Evolutionary conservation across 2,888 invertebrate genomes (phyloP).

Genomic region (Drosophila birchii): DNA sequence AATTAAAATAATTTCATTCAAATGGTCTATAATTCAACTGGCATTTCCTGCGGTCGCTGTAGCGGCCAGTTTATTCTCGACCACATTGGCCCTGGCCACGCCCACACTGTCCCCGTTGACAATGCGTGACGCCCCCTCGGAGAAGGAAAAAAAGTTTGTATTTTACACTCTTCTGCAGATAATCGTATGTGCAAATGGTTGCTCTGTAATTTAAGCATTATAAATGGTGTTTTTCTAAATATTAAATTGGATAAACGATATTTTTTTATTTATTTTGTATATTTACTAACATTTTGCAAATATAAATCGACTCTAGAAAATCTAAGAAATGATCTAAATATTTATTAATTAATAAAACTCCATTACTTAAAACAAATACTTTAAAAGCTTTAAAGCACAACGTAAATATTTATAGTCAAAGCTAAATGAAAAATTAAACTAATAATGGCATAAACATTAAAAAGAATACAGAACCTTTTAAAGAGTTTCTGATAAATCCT

Average conservation of each 20-base stretch:
- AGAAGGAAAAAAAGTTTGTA: neutral
- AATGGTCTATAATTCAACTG: slow-evolving; percentile 78
- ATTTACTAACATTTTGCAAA: too few species aligned
- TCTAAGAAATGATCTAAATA: fast-evolving
- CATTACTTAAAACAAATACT: neutral
- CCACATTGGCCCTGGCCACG: slow-evolving; percentile 35
- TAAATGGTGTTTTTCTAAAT: too few species aligned
- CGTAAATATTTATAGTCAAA: neutral
- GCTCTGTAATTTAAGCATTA: neutral
- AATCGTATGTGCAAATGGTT: slow-evolving; percentile 5
- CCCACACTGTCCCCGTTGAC: slow-evolving; percentile 44
- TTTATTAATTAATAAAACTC: too few species aligned
- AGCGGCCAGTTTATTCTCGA: slow-evolving; percentile 51
- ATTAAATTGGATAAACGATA: too few species aligned
- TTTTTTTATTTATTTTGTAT: neutral
- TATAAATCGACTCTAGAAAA: neutral
- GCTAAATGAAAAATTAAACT: neutral
- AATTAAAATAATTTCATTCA: slow-evolving; percentile 80
- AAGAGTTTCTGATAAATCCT: neutral
- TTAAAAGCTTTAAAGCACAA: neutral
- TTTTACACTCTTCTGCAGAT: neutral
- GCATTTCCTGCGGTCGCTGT: slow-evolving; percentile 68
- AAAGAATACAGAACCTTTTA: neutral
- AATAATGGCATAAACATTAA: neutral
- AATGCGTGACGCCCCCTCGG: slow-evolving; percentile 22